A percentile compares a stretch with the other conserved stretches of the same genome.
Conservation (phyloP, 2,888 invertebrate genomes). For the Callosobruchus maculatus region DNA sequence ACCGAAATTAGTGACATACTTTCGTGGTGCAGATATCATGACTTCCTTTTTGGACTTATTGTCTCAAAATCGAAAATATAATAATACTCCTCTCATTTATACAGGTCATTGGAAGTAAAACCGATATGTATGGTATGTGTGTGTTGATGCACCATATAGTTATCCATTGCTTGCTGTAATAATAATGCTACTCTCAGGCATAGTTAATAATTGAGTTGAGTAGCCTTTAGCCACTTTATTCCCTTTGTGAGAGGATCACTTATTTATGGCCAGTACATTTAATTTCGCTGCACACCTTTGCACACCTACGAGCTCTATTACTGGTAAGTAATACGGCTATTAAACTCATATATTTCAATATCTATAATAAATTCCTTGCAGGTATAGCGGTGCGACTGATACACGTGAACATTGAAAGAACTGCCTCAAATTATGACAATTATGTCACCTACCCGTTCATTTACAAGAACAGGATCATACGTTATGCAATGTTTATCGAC, state of each 20-base stretch:
- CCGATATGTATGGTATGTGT: no score
- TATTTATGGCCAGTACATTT: not conserved
- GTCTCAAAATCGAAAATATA: no score
- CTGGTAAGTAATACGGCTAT: not conserved
- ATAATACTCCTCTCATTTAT: no score
- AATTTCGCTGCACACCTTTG: not conserved
- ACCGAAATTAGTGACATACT: no score
- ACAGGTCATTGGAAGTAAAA: no score
- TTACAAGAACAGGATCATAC: conserved; percentile 5
- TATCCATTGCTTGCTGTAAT: no score
- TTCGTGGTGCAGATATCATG: no score
- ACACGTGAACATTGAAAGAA: not conserved
- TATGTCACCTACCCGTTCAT: conserved; percentile 7
- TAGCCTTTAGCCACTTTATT: not conserved
- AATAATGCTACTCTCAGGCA: no score
- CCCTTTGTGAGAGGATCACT: not conserved
- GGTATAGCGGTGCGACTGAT: not conserved
- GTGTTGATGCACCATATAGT: no score
- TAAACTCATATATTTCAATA: not conserved
- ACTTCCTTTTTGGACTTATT: no score
- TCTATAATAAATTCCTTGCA: not conserved
- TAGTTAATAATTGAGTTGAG: not conserved
- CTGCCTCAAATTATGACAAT: conserved; percentile 6
- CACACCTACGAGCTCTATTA: not conserved
- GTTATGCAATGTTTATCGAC: conserved; percentile 7